phyloP scores from a whole-genome alignment of 1,140 invertebrate genomes.

The Saxidomus purpurata region DNA sequence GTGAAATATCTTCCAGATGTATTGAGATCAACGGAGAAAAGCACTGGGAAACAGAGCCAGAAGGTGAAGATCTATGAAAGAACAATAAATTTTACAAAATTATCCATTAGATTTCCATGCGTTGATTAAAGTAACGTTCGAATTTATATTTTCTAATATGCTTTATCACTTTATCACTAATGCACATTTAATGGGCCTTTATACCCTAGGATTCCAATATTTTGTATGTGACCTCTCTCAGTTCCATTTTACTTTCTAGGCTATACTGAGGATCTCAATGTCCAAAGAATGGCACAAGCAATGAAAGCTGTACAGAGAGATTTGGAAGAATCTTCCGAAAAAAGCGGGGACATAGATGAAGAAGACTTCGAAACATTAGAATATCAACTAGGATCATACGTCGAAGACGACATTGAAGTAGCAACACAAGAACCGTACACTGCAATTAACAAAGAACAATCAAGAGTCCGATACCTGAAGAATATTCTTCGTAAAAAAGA shows the following conservation, averaged over 20 bases:
- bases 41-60: not conserved
- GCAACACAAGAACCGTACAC: not conserved
- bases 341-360: not conserved
- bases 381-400: not conserved
- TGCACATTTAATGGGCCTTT: too few relatives aligned
- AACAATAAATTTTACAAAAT: too few relatives aligned
- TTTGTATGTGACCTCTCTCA: too few relatives aligned
- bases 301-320: not conserved
- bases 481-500: not conserved
- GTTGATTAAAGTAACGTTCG: too few relatives aligned
- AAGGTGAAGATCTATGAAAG: too few relatives aligned
- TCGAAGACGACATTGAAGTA: not conserved
- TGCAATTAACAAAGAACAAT: not conserved
- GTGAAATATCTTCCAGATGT: not conserved
- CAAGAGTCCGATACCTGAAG: not conserved
- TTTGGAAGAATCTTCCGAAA: not conserved
- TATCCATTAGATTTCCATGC: too few relatives aligned
- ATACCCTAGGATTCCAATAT: too few relatives aligned
- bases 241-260: too few relatives aligned
- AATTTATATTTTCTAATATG: conserved; percentile 1
- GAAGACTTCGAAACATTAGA: not conserved
- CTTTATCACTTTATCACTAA: too few relatives aligned
- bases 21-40: not conserved
- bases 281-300: conserved; percentile 47
- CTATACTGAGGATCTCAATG: conserved; percentile 1